Evolutionary conservation across 2,113 vertebrate genomes (phyloP), one percentile per base, ranked within the genome.

Genomic region (Pachycephala philippinensis): DNA sequence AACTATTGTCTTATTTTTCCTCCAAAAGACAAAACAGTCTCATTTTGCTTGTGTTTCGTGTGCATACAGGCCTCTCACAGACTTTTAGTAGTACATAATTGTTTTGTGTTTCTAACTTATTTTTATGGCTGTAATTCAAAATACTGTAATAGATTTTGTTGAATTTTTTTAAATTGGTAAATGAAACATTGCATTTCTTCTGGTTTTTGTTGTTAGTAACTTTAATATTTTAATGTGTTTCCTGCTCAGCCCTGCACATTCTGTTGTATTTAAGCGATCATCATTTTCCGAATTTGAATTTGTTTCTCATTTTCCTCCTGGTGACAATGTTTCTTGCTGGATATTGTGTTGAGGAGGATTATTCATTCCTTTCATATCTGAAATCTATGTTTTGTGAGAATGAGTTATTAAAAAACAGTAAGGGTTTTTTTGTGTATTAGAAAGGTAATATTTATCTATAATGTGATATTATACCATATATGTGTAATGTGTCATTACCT

Each of bases 101-200:
- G 13, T 75, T 94, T 86, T 87, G 44, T 94, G 80, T 97, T 93
- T 68, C 82, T 97, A 90, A 95, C 37, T 93, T 89, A 79, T 93
- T 95, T 96, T 95, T 96, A 89, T 89, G 77, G 26, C 79, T 91
- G 64, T 91, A 91, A 92, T 97, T 97, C 53, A 65, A 88, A 96
- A 76, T 64, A 92, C 82, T 97, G 69, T 95, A 89, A 83, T 56
- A 84, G 77, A 90, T 92, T 53, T 94, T 96, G 88, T 96, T 94
- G 37, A 75, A 31, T 52, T 65, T 12, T 45, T 93, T 92, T 40
- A 59, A 91, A 90, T 39, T 56, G 77, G 91, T 93, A 88, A 89
- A 92, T 54, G 79, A 95, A 75, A 74, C 7, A 2, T 89, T 88
- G 81, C 76, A 27, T 95, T 97, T 94, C 84, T 97, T 96, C 75